phyloP scores from a whole-genome alignment of 1,140 invertebrate genomes.

The Colletes latitarsis region DNA sequence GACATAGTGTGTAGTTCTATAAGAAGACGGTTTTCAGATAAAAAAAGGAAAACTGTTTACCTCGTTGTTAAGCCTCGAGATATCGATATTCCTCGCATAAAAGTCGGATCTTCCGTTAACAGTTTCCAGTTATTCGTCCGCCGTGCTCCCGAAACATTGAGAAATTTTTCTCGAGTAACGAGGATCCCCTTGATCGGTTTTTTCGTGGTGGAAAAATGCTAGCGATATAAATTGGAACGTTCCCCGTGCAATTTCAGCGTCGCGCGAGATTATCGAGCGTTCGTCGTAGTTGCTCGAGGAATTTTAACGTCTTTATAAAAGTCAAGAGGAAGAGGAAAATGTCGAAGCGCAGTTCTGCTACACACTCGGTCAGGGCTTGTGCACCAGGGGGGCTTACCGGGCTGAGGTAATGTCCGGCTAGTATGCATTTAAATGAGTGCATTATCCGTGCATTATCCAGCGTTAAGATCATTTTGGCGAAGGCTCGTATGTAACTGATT shows the following conservation, averaged over 20 bases:
- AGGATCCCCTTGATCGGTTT: slow-evolving; percentile 36
- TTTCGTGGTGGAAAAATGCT: slow-evolving; percentile 36
- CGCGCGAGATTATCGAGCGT: slow-evolving; percentile 61
- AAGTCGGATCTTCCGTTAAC: neutral
- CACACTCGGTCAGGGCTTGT: slow-evolving; percentile 11
- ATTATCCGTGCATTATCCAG: slow-evolving; percentile 72
- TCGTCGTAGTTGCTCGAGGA: slow-evolving; percentile 48
- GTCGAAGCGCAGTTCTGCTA: slow-evolving; percentile 30
- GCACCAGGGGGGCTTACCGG: slow-evolving; percentile 53
- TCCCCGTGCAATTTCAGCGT: slow-evolving; percentile 62
- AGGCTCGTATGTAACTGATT: slow-evolving; percentile 55
- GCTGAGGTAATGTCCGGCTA: slow-evolving; percentile 68
- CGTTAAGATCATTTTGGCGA: slow-evolving; percentile 53
- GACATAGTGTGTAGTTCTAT: neutral
- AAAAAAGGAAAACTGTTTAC: neutral
- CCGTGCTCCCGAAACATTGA: slow-evolving; percentile 26
- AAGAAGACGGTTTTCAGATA: neutral
- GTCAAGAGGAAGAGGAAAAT: slow-evolving; percentile 37
- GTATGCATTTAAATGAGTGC: slow-evolving; percentile 79
- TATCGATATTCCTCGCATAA: neutral
- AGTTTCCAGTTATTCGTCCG: neutral
- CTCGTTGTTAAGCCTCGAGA: neutral
- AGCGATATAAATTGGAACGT: slow-evolving; percentile 49
- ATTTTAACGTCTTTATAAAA: slow-evolving; percentile 71
- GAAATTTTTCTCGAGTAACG: slow-evolving; percentile 46